Base-by-base conservation (phyloP, 2,888 invertebrate genomes). In the Gisinianus flammeolus region DNA sequence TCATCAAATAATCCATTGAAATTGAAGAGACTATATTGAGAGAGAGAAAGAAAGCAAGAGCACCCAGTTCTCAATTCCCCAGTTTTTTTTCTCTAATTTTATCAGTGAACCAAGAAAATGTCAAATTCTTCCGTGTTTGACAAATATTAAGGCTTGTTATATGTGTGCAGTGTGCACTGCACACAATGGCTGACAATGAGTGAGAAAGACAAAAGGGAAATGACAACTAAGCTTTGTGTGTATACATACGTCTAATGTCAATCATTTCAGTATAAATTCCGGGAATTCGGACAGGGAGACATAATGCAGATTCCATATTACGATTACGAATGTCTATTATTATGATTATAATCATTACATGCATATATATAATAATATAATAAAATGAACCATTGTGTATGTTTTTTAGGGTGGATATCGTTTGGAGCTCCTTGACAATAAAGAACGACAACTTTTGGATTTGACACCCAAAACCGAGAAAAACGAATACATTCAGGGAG, bases 401-500 rank as follows among this genome's bases (percentile, higher is more conserved):
- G 2, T 62, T 85, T 90, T 90, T 79, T 88, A 97, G 97, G 97
- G 97, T 83, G 97, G 97, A 72, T 96, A 93, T 87, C 93, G 93
- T 85, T 88, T 97, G 79, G 93, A 97, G 87, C 90, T 98, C 77
- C 88, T 97, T 85, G 96, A 97, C 87, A 90, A 91, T 79, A 88
- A 94, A 82, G 95, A 96, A 86, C 89, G 95, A 85, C 94, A 94
- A 10, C 90, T 96, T 24, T 88, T 94, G 85, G 95, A 94, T 87
- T 89, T 95, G 85, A 96, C 95, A 0, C 95, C 94, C 0, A 91
- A 92, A 78, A 93, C 93, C 1, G 91, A 91, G 75, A 92, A 92
- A 68, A 92, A 93, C 0, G 93, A 94, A 85, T 96, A 93, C 86
- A 91, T 95, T 10, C 89, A 92, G 82, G 91, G 91, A 85, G 95